Base-by-base conservation (phyloP, 2,888 invertebrate genomes). In the Morpho helenor region DNA sequence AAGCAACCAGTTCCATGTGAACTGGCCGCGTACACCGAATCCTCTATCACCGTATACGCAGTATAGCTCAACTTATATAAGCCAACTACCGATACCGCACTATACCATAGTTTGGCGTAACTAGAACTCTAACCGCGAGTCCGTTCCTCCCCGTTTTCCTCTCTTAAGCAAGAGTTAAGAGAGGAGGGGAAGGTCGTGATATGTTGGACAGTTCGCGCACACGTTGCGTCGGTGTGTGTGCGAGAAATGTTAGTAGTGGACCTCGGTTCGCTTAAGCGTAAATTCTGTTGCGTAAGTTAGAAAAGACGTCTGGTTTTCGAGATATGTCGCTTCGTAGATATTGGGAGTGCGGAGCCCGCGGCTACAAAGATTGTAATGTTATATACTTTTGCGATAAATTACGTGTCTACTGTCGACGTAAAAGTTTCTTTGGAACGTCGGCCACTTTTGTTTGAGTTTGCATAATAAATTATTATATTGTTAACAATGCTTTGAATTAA, bases 201-300 rank as follows among this genome's bases (percentile, higher is more conserved):
- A 65, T 46, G 57, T 60, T 74, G 72, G 84, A 55, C 70, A 65
- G 68, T 71, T 58, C 71, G 76, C 74, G 82, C 85, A 83, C 84
- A 87, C 84, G 80, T 81, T 86, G 85, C 79, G 81, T 82, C 80
- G 77, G 85, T 86, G 87, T 88, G 87, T 87, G 87, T 88, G 87
- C 45, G 82, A 85, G 84, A 80, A 81, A 82, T 82, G 86, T 78
- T 81, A 82, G 81, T 79, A 73, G 74, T 79, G 87, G 87, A 86
- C 85, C 83, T 80, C 82, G 80, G 82, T 72, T 82, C 87, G 85
- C 80, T 84, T 86, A 76, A 87, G 88, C 88, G 87, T 87, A 84
- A 87, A 88, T 87, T 87, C 81, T 80, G 87, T 88, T 87, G 87
- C 88, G 88, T 88, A 88, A 88, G 87, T 84, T 80, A 77, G 81